Conservation (phyloP, 2,888 invertebrate species). For the Ptilodon capucinus region DNA sequence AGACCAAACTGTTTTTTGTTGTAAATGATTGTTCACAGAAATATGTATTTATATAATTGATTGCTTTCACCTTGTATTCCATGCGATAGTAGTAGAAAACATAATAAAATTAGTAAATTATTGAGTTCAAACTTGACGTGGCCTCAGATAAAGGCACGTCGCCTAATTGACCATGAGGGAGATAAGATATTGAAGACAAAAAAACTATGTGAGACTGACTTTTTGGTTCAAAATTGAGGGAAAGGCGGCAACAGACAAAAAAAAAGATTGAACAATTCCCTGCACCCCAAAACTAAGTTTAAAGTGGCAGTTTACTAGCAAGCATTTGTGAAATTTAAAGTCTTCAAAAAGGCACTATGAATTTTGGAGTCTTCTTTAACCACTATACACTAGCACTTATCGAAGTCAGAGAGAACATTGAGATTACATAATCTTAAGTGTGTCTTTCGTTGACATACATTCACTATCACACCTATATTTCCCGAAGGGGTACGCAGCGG, state of each 20-base stretch:
- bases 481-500: too few species aligned
- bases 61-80: neutral
- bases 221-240: neutral
- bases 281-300: conserved; percentile 39
- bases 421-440: too few species aligned
- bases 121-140: neutral
- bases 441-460: too few species aligned
- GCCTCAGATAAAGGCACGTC: neutral
- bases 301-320: conserved; percentile 54
- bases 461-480: too few species aligned
- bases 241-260: neutral
- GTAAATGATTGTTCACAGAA: neutral
- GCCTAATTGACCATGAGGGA: neutral
- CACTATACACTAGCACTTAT: too few species aligned
- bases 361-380: too few species aligned
- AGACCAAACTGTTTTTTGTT: neutral
- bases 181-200: neutral
- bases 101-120: neutral
- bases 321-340: conserved; percentile 24
- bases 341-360: too few species aligned
- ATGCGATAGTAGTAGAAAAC: neutral
- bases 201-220: neutral
- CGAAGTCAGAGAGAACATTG: too few species aligned
- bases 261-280: conserved; percentile 28
- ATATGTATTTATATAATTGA: too few species aligned